phyloP scores from a whole-genome alignment of 2,888 invertebrate genomes.

The Brenthis daphne region DNA sequence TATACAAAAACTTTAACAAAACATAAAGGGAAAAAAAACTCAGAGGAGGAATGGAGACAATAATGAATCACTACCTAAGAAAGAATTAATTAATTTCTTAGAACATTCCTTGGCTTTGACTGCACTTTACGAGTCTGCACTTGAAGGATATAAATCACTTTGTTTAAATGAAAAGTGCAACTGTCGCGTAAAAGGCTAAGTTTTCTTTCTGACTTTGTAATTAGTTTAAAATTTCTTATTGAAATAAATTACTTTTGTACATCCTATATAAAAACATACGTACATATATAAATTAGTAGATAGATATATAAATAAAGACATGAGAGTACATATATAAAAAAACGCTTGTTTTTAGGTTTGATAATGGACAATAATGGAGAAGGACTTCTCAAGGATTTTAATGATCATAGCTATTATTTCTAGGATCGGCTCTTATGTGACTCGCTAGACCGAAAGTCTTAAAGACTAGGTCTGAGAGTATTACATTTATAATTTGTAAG shows the following conservation, averaged over 20 bases:
- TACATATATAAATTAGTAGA: too few species aligned
- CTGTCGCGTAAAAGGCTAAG: conserved; percentile 19
- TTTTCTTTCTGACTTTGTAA: conserved; percentile 14
- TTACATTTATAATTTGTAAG: too few species aligned
- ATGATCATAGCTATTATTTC: too few species aligned
- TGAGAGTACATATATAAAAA: too few species aligned
- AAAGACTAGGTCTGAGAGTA: too few species aligned
- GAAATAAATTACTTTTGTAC: not conserved
- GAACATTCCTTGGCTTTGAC: conserved; percentile 19
- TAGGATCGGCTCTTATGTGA: too few species aligned
- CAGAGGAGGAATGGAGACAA: conserved; percentile 12
- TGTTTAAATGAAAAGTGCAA: conserved; percentile 24
- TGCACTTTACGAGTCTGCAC: conserved; percentile 29
- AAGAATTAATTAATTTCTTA: conserved; percentile 33
- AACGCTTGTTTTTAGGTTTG: too few species aligned
- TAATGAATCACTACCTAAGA: conserved; percentile 24
- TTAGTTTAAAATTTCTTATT: conserved; percentile 13
- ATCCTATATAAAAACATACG: not conserved
- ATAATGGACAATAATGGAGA: too few species aligned
- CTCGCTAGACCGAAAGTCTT: too few species aligned
- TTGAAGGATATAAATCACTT: conserved; percentile 37
- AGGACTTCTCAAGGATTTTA: too few species aligned
- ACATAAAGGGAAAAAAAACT: not conserved
- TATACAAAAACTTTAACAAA: not conserved
- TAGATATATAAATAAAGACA: too few species aligned